Base-by-base conservation (phyloP, 1,140 invertebrate genomes). In the Oreohelix idahoensis region DNA sequence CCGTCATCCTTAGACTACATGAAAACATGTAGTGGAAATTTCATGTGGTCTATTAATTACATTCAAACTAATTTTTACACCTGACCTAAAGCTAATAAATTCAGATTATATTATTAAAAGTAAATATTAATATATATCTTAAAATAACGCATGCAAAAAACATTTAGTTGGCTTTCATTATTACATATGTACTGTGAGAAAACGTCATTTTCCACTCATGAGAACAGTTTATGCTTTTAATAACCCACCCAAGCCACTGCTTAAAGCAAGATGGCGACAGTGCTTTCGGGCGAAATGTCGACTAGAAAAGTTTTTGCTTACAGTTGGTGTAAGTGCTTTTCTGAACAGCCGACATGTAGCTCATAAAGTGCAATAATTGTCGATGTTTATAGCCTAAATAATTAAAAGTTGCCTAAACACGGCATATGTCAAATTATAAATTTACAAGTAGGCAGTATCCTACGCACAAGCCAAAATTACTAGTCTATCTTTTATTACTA, bases 251-350 rank as follows among this genome's bases (percentile, higher is more conserved):
- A 39, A 79, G 35, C 45, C 13, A 66, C 45, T 77, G 75, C 39
- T 36, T n/a, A 17, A n/a, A 23, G 77, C 79, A 81, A 81, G 79
- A 81, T 81, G 79, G 79, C 79, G 79, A 23, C 79, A 38, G 10
- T 81, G 69, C 79, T 70, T 70, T 29, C 10, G 79, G 29, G 79
- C 79, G 63, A 39, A 70, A 45, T 81, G 79, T 81, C 79, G 79
- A 81, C 63, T 71, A 71, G 79, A 81, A 81, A 81, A 81, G 79
- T 71, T 81, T 26, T 49, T 49, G 79, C 79, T 81, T 71, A 81
- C 69, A 45, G 69, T 51, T 49, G 79, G 23, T 81, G 79, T 71
- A 81, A 81, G 42, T 81, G 63, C 79, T 81, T 49, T 51, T 81
- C 69, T 81, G 32, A 53, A 71, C 26, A 45, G 79, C 51, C 63